Base-by-base conservation (phyloP, 1,140 invertebrate genomes). In the Panulirus ornatus region DNA sequence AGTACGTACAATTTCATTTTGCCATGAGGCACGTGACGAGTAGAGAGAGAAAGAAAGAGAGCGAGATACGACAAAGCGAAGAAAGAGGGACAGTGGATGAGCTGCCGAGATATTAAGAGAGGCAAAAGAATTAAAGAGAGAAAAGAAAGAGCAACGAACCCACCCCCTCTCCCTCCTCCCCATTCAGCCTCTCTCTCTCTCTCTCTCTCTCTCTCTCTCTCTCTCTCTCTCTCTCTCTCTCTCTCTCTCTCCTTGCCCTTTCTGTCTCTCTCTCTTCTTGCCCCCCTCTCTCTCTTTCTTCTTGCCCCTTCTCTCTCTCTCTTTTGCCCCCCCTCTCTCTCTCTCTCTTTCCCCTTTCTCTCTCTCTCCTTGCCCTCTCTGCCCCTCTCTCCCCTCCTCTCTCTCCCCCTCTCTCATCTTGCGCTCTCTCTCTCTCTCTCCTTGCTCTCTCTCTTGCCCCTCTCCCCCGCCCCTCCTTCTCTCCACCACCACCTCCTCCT, bases 341-440 rank as follows among this genome's bases (percentile, higher is more conserved):
- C 22, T 58, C 22, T 58, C 51, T 58, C 22, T 58, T 22, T 58
- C 11, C 51, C 51, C 22, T 58, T 58, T 58, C 11, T 58, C 11
- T 22, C 51, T n/a, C 51, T 11, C 22, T 58, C 51, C 51, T 58
- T 58, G 51, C 11, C 22, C 11, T 58, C 11, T 58, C 51, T 58
- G 22, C 22, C 51, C 22, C 63, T 9, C 40, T 40, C 34, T n/a
- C 63, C 47, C 44, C n/a, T 44, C 54, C 71, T 1, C 27, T 36
- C 70, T 30, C 66, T 36, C 66, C 51, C 66, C 51, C 66, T 19
- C 66, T 30, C 66, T 58, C 66, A 22, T 84, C 54, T 66, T 30
- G 63, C 54, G 63, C 54, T 84, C 54, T 66, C 54, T 84, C 54
- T 38, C 11, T 84, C 30, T 84, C 11, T 66, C 30, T 66, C 22